Evolutionary conservation across 2,113 vertebrate species (phyloP).

Genomic region (Mesocricetus auratus): DNA sequence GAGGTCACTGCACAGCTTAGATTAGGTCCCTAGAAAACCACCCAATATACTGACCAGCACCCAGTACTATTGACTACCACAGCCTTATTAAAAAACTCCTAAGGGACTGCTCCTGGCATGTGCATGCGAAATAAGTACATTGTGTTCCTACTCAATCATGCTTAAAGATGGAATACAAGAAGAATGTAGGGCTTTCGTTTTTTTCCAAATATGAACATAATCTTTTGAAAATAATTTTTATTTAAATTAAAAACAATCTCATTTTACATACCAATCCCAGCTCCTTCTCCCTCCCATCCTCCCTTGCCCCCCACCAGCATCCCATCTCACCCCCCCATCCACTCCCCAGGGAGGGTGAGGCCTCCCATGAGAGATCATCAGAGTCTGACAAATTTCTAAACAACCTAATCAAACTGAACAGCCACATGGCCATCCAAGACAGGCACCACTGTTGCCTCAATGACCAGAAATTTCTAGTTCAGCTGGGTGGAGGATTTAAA

Average conservation of each 20-base stretch:
- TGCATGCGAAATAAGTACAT: neutral
- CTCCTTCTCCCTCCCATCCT: too few species aligned
- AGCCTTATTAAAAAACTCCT: neutral
- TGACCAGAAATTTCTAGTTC: neutral
- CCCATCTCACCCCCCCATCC: too few species aligned
- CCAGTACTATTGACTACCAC: neutral
- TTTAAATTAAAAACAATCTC: too few species aligned
- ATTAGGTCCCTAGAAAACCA: neutral
- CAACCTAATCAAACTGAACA: neutral
- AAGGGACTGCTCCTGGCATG: neutral
- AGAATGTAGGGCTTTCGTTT: neutral
- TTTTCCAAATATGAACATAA: too few species aligned
- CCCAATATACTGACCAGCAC: neutral
- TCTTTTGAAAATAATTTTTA: too few species aligned
- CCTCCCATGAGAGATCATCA: too few species aligned
- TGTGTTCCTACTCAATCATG: neutral
- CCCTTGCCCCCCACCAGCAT: too few species aligned
- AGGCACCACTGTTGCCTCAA: neutral
- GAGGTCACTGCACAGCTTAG: neutral
- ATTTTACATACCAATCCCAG: too few species aligned
- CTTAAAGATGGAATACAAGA: neutral
- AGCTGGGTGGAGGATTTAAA: neutral
- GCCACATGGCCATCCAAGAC: neutral
- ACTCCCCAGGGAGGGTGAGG: too few species aligned
- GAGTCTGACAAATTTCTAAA: neutral